These are phyloP conservation scores for Tholera decimalis DNA, from an alignment of 2,888 invertebrate species.

Conservation along the genomic window DNA sequence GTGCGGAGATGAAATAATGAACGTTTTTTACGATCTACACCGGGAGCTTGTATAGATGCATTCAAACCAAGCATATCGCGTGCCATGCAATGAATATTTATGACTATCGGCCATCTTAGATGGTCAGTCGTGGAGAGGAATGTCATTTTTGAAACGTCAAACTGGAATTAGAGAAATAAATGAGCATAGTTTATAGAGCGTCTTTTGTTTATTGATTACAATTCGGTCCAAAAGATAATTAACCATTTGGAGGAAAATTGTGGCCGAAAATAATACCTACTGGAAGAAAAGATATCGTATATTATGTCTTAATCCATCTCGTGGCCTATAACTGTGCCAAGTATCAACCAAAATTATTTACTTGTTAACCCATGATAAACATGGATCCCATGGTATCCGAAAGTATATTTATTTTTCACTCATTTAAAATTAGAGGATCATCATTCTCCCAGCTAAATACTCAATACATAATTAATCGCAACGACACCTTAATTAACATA, in stretches of 20 bases:
- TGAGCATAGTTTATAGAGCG: background rate
- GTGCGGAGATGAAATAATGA: slow-evolving; percentile 31
- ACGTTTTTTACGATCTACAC: slow-evolving; percentile 18
- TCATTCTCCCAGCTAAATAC: background rate
- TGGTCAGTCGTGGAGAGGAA: slow-evolving; percentile 20
- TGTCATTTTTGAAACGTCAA: slow-evolving; percentile 37
- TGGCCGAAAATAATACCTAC: background rate
- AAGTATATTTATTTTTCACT: too few species aligned
- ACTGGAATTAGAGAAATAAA: slow-evolving; percentile 12
- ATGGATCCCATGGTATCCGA: background rate
- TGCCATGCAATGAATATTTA: slow-evolving; percentile 57
- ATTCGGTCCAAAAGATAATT: background rate
- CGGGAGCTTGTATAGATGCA: slow-evolving; percentile 41
- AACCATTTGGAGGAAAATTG: too few species aligned
- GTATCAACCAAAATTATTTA: background rate
- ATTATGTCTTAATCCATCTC: too few species aligned
- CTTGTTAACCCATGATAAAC: background rate
- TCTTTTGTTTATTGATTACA: background rate
- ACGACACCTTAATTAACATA: slow-evolving; percentile 14
- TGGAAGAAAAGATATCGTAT: too few species aligned
- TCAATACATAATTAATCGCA: background rate
- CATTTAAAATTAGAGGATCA: background rate
- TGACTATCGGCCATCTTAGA: slow-evolving; percentile 34
- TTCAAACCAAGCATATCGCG: slow-evolving; percentile 47
- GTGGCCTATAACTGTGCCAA: background rate